A percentile compares a stretch with the other conserved stretches of the same genome.
These are phyloP conservation scores for Drosophila maculinotata DNA, from an alignment of 2,888 invertebrate species.

Conservation along the genomic window DNA sequence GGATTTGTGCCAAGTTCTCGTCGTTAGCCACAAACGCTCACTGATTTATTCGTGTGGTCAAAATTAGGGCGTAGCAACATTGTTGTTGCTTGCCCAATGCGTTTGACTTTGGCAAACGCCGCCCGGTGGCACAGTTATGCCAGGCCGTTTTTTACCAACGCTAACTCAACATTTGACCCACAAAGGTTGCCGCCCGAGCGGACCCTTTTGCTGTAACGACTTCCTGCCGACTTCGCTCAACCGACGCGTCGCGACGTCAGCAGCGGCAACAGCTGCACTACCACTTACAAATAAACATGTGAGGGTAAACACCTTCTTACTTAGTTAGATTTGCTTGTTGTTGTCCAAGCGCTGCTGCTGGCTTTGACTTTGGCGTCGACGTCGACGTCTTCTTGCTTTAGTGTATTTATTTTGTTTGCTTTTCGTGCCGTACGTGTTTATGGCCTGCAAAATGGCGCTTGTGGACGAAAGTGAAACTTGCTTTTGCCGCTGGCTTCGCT, in stretches of 20 bases:
- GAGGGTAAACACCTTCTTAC: conserved; percentile 21
- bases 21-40: conserved; percentile 29
- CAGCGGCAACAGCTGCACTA: conserved; percentile 32
- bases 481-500: conserved; percentile 36
- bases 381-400: background rate
- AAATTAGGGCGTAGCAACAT: conserved; percentile 50
- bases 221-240: conserved; percentile 57
- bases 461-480: conserved; percentile 67
- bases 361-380: background rate
- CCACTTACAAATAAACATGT: conserved; percentile 19
- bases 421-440: conserved; percentile 77
- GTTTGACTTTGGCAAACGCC: conserved; percentile 66
- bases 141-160: conserved; percentile 17
- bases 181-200: conserved; percentile 61
- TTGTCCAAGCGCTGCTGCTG: conserved; percentile 1
- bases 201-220: conserved; percentile 62
- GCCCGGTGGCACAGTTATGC: conserved; percentile 61
- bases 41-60: conserved; percentile 70
- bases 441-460: conserved; percentile 66
- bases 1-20: conserved; percentile 80
- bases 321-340: conserved; percentile 38
- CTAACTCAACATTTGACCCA: conserved; percentile 66
- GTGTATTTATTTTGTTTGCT: conserved; percentile 58
- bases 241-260: conserved; percentile 11
- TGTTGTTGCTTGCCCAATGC: conserved; percentile 44